These are phyloP conservation scores for Haemorhous mexicanus DNA, from an alignment of 2,113 vertebrate genomes.

Conservation along the genomic window DNA sequence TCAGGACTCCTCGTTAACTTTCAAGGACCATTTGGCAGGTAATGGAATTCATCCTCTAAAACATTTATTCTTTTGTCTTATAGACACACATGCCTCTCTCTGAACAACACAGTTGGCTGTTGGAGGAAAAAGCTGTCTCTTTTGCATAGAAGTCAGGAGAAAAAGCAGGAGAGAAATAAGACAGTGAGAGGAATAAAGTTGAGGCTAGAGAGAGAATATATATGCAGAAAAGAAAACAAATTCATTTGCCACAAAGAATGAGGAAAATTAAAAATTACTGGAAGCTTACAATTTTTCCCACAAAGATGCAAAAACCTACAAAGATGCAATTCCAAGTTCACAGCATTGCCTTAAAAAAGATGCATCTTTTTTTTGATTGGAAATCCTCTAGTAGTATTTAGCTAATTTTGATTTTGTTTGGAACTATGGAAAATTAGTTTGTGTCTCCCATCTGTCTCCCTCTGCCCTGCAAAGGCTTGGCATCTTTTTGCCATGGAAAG, in stretches of 20 bases:
- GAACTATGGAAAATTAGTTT: not conserved
- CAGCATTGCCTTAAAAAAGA: not conserved
- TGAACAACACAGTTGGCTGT: not conserved
- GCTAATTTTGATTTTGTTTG: not conserved
- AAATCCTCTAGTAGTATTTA: not conserved
- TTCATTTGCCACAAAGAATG: not conserved
- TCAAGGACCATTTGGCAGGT: constrained; percentile 47
- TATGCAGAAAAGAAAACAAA: not conserved
- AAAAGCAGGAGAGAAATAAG: not conserved
- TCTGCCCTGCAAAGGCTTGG: accelerated
- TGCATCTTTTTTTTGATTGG: not conserved
- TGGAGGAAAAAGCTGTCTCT: not conserved
- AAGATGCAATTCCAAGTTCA: not conserved
- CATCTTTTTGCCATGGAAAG: not conserved
- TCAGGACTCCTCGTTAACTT: constrained; percentile 59
- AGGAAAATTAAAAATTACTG: not conserved
- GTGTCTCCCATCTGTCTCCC: accelerated
- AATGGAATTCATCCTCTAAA: constrained; percentile 30
- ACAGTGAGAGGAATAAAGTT: not conserved
- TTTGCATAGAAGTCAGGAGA: not conserved
- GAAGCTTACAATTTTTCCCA: not conserved
- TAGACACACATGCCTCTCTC: not conserved
- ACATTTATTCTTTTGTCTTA: constrained; percentile 22
- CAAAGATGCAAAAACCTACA: accelerated
- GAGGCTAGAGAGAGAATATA: not conserved